Percentiles rank a stretch among this genome's conserved stretches.
Evolutionary conservation across 2,797 vertebrate genomes (phyloP).

Genomic region (Helicolenus hilgendorfi): DNA sequence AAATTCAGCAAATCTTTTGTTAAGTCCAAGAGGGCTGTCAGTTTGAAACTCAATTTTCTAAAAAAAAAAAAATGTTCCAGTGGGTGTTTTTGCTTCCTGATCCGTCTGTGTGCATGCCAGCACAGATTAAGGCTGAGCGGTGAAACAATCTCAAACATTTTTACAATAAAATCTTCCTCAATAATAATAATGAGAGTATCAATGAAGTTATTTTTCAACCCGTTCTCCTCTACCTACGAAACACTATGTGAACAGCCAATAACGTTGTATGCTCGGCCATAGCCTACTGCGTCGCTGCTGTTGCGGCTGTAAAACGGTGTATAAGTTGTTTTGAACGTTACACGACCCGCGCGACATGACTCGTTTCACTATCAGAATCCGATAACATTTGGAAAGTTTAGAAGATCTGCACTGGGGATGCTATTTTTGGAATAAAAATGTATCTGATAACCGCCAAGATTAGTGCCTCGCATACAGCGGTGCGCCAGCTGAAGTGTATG

Average conservation of each 20-base stretch:
- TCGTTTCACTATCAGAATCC: background rate
- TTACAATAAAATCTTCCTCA: background rate
- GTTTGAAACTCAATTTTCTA: constrained; percentile 16
- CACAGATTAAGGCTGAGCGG: background rate
- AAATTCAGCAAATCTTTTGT: constrained; percentile 50
- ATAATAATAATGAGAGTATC: background rate
- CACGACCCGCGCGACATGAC: too few relatives aligned
- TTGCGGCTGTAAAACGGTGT: background rate
- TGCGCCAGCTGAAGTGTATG: too few relatives aligned
- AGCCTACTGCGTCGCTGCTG: background rate
- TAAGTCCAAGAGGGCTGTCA: constrained; percentile 41
- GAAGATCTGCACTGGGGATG: background rate
- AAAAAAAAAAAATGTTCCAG: background rate
- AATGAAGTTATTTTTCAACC: too few relatives aligned
- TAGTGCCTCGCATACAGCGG: too few relatives aligned
- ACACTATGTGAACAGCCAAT: too few relatives aligned
- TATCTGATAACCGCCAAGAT: too few relatives aligned
- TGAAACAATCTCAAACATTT: background rate
- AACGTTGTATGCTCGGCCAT: background rate
- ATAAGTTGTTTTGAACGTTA: background rate
- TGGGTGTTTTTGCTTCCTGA: background rate
- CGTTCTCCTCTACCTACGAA: too few relatives aligned
- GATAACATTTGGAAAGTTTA: background rate
- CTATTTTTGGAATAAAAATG: too few relatives aligned
- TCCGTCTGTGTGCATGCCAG: background rate